Conservation (phyloP, 2,888 invertebrate species). For the Dynastes tityus region DNA sequence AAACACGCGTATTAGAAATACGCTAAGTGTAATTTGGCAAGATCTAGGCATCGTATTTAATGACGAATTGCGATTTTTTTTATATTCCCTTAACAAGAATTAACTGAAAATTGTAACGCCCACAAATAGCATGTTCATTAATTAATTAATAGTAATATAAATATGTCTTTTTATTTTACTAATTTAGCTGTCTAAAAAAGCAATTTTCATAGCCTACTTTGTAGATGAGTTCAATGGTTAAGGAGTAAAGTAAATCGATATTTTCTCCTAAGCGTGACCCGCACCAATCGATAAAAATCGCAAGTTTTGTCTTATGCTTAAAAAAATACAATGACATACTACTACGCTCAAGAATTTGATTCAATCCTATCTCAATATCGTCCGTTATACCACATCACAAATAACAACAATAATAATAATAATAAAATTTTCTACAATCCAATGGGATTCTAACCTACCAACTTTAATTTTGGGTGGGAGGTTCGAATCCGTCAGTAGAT, state of each 20-base stretch:
- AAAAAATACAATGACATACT: too few relatives aligned
- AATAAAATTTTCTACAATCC: too few relatives aligned
- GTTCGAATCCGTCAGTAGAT: too few relatives aligned
- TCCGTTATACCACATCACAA: too few relatives aligned
- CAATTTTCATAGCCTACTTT: slow-evolving; percentile 22
- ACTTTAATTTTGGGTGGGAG: too few relatives aligned
- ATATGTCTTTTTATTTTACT: neutral
- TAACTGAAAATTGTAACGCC: slow-evolving; percentile 37
- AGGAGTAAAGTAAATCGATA: neutral
- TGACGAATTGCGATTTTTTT: slow-evolving; percentile 3
- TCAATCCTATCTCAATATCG: too few relatives aligned
- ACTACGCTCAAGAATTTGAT: too few relatives aligned
- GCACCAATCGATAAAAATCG: too few relatives aligned
- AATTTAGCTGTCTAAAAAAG: slow-evolving; percentile 2
- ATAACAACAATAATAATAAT: too few relatives aligned
- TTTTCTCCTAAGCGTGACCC: neutral
- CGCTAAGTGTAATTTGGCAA: slow-evolving; percentile 28
- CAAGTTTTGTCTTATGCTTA: too few relatives aligned
- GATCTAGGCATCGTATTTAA: slow-evolving; percentile 30
- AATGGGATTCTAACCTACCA: too few relatives aligned
- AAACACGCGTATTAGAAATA: slow-evolving; percentile 3
- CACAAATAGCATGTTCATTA: slow-evolving; percentile 32
- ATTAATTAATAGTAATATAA: neutral
- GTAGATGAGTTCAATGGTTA: neutral
- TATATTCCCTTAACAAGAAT: neutral